Evolutionary conservation across 2,888 invertebrate species (phyloP), one percentile per base, ranked within the genome.

Genomic region (Brachyptera risi): DNA sequence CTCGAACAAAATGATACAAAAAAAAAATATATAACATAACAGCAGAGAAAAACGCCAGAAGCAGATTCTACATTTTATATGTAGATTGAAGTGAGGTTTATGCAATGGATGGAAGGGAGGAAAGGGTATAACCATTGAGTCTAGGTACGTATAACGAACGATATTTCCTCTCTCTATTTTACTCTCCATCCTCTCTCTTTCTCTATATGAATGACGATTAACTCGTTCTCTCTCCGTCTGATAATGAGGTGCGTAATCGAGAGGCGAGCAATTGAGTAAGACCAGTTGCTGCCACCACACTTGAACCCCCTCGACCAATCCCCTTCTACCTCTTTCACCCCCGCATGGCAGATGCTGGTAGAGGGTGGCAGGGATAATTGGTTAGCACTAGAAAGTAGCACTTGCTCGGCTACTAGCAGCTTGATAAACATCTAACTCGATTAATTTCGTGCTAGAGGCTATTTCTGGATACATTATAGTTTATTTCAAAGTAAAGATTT

Each of bases 211-310:
- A 2, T 26, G 23, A 23, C n/a, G n/a, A n/a, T n/a, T n/a, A n/a
- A n/a, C n/a, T n/a, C n/a, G 15, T 49, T 49, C 27, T 26, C 50
- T 24, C 49, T 49, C 26, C 31, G 50, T 51, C 50, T 26, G 50
- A 51, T 51, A 51, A 51, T 51, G 50, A 51, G 50, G 50, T 51
- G 50, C 50, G 50, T 51, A 51, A 51, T 51, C 50, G 50, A 51
- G 50, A 51, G 50, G 50, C 50, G n/a, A 51, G 27, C 50, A 51
- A 51, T 51, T 51, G 50, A 51, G 50, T 51, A 51, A 51, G 50
- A 51, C 50, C 50, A 51, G 50, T 51, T 51, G 50, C 50, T 51
- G 50, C 50, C 50, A 51, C 50, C 50, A 24, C 50, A 51, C 27
- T 17, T 31, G 27, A 2, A n/a, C n/a, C n/a, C n/a, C n/a, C n/a